These are phyloP conservation scores for Bubo bubo DNA, from an alignment of 2,113 vertebrate species.

Conservation along the genomic window DNA sequence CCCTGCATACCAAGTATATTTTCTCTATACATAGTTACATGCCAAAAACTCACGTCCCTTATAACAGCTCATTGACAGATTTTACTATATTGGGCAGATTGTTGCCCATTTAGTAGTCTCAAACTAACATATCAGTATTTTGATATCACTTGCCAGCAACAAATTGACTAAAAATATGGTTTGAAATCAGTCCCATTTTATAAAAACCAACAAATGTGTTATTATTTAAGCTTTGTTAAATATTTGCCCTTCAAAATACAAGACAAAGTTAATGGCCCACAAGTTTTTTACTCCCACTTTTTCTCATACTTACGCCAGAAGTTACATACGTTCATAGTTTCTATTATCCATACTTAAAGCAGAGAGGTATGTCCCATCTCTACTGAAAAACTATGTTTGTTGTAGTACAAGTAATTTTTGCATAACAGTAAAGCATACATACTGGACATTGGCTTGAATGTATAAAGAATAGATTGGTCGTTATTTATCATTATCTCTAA, in stretches of 20 bases:
- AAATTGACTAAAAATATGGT: not conserved
- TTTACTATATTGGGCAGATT: not conserved
- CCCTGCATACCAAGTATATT: not conserved
- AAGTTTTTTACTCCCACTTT: not conserved
- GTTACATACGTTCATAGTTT: not conserved
- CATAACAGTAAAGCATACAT: not conserved
- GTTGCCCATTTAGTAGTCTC: not conserved
- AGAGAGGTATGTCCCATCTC: not conserved
- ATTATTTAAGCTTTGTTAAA: not conserved
- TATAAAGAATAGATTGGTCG: not conserved
- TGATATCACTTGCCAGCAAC: not conserved
- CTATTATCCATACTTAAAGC: not conserved
- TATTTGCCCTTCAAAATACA: not conserved
- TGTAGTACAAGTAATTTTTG: not conserved
- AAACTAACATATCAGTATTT: not conserved
- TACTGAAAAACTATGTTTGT: not conserved
- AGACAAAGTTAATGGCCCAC: not conserved
- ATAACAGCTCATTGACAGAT: not conserved
- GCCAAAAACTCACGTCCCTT: not conserved
- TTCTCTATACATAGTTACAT: not conserved
- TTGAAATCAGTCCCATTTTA: not conserved
- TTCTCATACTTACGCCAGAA: not conserved
- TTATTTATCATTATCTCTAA: not conserved
- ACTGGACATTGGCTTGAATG: not conserved
- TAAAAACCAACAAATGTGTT: not conserved